Conservation (phyloP, 2,797 vertebrate species). For the Fundulus diaphanus region DNA sequence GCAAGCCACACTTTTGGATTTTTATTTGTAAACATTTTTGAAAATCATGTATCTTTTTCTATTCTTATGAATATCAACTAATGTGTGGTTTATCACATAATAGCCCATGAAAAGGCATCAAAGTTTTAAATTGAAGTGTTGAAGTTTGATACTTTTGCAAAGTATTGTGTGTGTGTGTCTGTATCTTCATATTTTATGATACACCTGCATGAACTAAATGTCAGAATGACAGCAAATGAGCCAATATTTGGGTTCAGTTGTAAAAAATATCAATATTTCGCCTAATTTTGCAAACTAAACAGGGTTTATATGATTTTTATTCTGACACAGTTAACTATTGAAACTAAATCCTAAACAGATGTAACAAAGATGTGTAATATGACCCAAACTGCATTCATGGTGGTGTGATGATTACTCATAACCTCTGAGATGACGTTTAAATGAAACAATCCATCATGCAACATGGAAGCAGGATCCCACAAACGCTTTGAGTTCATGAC, state of each 20-base stretch:
- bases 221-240: not conserved
- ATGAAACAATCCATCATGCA: constrained; percentile 43
- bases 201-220: not conserved
- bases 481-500: constrained; percentile 50
- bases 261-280: constrained; percentile 2
- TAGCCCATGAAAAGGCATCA: no score
- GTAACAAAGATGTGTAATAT: constrained; percentile 8
- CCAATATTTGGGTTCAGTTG: not conserved
- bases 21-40: no score
- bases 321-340: not conserved
- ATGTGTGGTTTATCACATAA: no score
- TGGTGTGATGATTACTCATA: constrained; percentile 13
- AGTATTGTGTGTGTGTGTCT: not conserved
- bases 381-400: not conserved
- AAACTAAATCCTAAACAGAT: constrained; percentile 5
- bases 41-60: no score
- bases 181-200: not conserved
- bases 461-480: constrained; percentile 50
- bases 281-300: constrained; percentile 5
- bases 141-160: not conserved
- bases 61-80: no score
- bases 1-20: no score
- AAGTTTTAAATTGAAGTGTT: not conserved
- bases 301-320: not conserved
- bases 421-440: constrained; percentile 23